phyloP scores from a whole-genome alignment of 1,140 invertebrate genomes.

The Pentalonia nigronervosa region DNA sequence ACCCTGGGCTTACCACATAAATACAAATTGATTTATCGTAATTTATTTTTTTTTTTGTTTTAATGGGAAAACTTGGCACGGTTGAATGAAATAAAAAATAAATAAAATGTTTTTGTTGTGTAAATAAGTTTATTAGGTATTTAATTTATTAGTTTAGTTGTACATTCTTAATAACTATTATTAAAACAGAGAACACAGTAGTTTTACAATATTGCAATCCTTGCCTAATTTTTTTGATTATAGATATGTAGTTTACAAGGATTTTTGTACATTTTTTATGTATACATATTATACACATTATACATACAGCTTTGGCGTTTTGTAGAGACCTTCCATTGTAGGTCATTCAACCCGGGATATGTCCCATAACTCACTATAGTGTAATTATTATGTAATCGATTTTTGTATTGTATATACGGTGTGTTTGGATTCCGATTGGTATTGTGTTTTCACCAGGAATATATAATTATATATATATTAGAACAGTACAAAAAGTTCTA shows the following conservation, averaged over 20 bases:
- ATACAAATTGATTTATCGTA: slow-evolving; percentile 2
- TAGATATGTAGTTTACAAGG: background rate
- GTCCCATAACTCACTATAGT: background rate
- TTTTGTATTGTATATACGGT: background rate
- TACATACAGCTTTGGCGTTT: background rate
- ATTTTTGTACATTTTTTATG: background rate
- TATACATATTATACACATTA: background rate
- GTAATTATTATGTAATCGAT: background rate
- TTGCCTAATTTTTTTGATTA: background rate
- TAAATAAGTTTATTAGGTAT: background rate
- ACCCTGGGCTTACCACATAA: background rate
- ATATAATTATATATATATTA: background rate
- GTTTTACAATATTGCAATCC: background rate
- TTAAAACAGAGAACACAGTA: too few relatives aligned
- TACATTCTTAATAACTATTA: background rate
- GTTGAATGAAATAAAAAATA: background rate
- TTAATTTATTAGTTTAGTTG: background rate
- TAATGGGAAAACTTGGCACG: background rate
- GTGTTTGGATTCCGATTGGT: background rate
- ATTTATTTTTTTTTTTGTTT: background rate
- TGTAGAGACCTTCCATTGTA: slow-evolving; percentile 8
- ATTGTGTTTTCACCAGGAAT: background rate
- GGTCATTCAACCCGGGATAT: background rate
- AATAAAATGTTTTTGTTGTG: background rate
- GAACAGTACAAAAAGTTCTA: background rate